These are phyloP conservation scores for Pao palembangensis DNA, from an alignment of 2,113 vertebrate genomes.

Conservation along the genomic window DNA sequence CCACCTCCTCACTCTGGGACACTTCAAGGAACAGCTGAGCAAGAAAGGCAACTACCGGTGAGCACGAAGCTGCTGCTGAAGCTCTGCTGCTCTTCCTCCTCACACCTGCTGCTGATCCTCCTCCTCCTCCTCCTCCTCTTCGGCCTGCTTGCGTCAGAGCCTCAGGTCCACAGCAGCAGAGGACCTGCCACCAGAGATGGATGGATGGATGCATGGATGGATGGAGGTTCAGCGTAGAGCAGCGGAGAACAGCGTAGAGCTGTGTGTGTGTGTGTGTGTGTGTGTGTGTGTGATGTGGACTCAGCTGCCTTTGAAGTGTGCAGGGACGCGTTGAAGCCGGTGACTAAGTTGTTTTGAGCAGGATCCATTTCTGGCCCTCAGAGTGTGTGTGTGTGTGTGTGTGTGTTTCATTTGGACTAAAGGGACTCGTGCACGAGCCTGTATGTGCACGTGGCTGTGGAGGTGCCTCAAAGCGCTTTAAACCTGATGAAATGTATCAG, in stretches of 20 bases:
- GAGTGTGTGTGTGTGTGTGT: slow-evolving; percentile 46
- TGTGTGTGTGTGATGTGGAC: slow-evolving; percentile 60
- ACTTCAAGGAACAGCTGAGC: slow-evolving; percentile 99
- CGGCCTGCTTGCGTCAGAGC: too few species aligned
- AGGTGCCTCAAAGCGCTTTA: slow-evolving; percentile 49
- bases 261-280: slow-evolving; percentile 55
- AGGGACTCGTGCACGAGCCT: slow-evolving; percentile 43
- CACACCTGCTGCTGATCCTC: too few species aligned
- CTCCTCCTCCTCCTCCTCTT: too few species aligned
- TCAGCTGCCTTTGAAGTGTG: slow-evolving; percentile 62
- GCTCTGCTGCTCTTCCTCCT: too few species aligned
- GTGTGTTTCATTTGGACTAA: slow-evolving; percentile 61
- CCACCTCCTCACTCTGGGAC: slow-evolving; percentile 93
- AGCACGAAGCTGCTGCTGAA: slow-evolving; percentile 31
- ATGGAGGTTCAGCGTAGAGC: too few species aligned
- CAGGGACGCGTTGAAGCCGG: slow-evolving; percentile 57
- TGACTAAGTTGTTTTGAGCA: slow-evolving; percentile 65
- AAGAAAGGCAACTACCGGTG: slow-evolving; percentile 99
- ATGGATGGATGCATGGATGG: too few species aligned
- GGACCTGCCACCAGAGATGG: too few species aligned
- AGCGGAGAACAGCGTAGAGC: too few species aligned
- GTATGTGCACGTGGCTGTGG: slow-evolving; percentile 47
- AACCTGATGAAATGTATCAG: slow-evolving; percentile 45
- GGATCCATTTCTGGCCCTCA: slow-evolving; percentile 58
- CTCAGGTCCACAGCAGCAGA: too few species aligned